Conservation (phyloP, 2,797 vertebrate genomes). For the Rachycentron canadum region DNA sequence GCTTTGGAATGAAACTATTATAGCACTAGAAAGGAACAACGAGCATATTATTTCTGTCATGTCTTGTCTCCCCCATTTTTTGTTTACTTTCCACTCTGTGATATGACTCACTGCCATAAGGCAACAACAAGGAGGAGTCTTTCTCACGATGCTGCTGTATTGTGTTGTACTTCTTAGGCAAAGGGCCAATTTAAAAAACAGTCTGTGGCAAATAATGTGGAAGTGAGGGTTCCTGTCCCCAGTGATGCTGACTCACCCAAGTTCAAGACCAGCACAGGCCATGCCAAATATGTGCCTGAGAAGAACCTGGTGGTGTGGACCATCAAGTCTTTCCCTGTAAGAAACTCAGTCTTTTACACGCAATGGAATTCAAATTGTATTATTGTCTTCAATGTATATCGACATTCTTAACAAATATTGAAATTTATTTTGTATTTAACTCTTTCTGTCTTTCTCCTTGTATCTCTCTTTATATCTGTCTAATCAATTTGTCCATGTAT, state of each 20-base stretch:
- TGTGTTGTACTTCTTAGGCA: constrained; percentile 83
- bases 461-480: neutral
- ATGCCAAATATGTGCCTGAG: constrained; percentile 93
- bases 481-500: constrained; percentile 12
- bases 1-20: neutral
- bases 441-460: neutral
- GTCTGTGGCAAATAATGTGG: constrained; percentile 95
- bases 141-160: neutral
- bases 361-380: neutral
- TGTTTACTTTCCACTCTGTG: neutral
- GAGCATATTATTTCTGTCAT: neutral
- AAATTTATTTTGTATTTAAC: neutral
- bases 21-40: neutral
- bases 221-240: constrained; percentile 93
- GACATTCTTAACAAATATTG: neutral
- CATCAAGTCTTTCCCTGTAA: constrained; percentile 96
- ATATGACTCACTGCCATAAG: neutral
- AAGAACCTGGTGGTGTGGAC: constrained; percentile 94
- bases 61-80: neutral
- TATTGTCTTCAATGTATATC: neutral
- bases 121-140: neutral
- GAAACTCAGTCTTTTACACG: constrained; percentile 34
- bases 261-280: constrained; percentile 94
- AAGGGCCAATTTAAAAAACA: constrained; percentile 98
- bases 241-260: constrained; percentile 95